Base-by-base conservation (phyloP, 2,888 invertebrate species). In the Periphyllus acericola region DNA sequence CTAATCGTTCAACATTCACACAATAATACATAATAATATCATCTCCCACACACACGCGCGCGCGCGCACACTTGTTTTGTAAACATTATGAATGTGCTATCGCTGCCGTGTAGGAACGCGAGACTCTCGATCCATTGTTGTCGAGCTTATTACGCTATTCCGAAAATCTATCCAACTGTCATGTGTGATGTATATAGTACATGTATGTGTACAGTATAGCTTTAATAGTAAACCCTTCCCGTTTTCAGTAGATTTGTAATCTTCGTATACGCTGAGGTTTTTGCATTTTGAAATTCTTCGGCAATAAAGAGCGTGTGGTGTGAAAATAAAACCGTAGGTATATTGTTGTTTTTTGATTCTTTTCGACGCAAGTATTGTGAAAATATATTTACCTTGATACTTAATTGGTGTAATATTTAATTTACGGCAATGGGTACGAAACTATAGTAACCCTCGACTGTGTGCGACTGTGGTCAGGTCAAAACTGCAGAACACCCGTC, bases 1-100 rank as follows among this genome's bases (percentile, higher is more conserved):
- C 66, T 85, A 85, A 78, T 85, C 76, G 76, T 84, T 40, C 40
- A 75, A 76, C 84, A 34, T 78, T 78, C 66, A 85, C 66, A 36
- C 40, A 68, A 72, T 72, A 17, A 46, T 46, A 46, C 36, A 74
- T 32, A 81, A 32, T 72, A 55, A 36, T 19, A 25, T 36, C n/a
- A 72, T 83, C 75, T 76, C 84, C 34, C 76, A 32, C 46, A 52
- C 55, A 29, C 60, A 29, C n/a, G 8, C 21, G 8, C n/a, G 6
- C 25, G 21, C 25, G 6, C 19, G 9, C 32, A 14, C 75, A 68
- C 25, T n/a, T 29, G 76, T 76, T 85, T 68, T 78, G 76, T 85
- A 85, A 85, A 85, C 76, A 85, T 19, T 66, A 85, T 76, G 68
- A 85, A 85, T 52, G 78, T 68, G 78, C 46, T 84, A 68, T 84